Base-by-base conservation (phyloP, 2,113 vertebrate species). In the Eolophus roseicapilla region DNA sequence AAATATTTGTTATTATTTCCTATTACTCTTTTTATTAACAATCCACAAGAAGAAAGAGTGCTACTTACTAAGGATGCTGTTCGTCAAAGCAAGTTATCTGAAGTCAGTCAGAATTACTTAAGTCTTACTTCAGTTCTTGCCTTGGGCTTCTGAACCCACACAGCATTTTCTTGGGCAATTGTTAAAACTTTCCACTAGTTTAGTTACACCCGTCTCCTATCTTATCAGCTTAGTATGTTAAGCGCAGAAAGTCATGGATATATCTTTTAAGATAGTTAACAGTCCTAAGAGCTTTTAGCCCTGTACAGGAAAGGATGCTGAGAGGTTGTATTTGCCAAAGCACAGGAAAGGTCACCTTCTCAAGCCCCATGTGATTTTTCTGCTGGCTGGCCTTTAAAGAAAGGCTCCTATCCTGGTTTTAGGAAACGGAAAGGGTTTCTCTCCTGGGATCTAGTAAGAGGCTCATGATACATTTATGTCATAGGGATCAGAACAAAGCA, bases 341-440 rank as follows among this genome's bases (percentile, higher is more conserved):
- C 27, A 25, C 23, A 10, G 21, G 29, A 78, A 43, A 91, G 47
- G 31, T 82, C 89, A 62, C 63, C 37, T 88, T 84, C 62, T 69
- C 49, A 49, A n/a, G 21, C 91, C 87, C 57, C 6, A 1, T 27
- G 62, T 57, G 62, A 5, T 79, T 83, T 76, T 25, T 37, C 84
- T 90, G 47, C 33, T 93, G 91, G 62, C 74, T 92, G 59, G 39
- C 92, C 52, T 95, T 79, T 69, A 94, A 87, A 92, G 70, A 68
- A 50, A 69, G 41, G 10, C 11, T 94, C 15, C 75, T 93, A 8
- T 47, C 64, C 81, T 59, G 23, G 14, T 69, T 95, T 95, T 12
- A 23, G 28, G 44, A 88, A 95, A 59, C 0, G 2, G 50, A 71
- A 92, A 77, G 11, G 29, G 9, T n/a, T 76, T 74, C 37, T 46